These are phyloP conservation scores for Enteromius trimaculatus DNA, from an alignment of 2,797 vertebrate genomes.

Conservation along the genomic window DNA sequence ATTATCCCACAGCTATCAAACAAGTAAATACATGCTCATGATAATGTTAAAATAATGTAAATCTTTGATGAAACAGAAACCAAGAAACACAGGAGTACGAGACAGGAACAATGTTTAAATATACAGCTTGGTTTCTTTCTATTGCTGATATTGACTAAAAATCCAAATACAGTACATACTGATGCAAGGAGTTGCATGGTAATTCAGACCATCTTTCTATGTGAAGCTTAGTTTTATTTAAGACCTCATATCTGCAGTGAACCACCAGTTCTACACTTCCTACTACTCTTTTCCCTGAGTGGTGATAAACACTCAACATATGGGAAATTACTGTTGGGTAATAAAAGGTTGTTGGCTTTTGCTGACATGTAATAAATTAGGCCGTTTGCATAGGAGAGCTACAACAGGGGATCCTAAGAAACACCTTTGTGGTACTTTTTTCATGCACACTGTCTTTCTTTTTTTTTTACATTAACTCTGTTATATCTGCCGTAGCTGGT, in stretches of 20 bases:
- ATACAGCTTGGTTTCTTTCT: not conserved
- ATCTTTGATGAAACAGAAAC: not conserved
- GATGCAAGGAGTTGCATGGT: not conserved
- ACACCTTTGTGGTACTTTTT: constrained; percentile 72
- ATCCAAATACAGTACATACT: not conserved
- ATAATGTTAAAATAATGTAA: not conserved
- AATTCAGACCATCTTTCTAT: constrained; percentile 36
- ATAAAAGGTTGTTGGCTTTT: constrained; percentile 80
- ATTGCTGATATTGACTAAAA: not conserved
- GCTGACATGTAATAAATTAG: constrained; percentile 82
- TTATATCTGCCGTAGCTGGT: constrained; percentile 75
- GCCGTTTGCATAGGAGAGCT: constrained; percentile 75
- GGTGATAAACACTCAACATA: constrained; percentile 80
- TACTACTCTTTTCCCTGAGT: constrained; percentile 64
- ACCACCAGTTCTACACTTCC: constrained; percentile 55
- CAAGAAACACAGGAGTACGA: not conserved
- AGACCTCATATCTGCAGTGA: constrained; percentile 56
- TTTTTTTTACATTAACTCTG: constrained; percentile 59
- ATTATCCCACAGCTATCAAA: not conserved
- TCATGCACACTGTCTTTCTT: constrained; percentile 35
- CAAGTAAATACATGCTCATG: not conserved
- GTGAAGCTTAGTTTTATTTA: constrained; percentile 51
- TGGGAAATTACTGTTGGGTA: constrained; percentile 81
- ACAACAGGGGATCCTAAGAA: constrained; percentile 75
- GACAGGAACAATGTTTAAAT: not conserved